Conservation (phyloP, 2,888 invertebrate genomes). For the Keiferia lycopersicella region DNA sequence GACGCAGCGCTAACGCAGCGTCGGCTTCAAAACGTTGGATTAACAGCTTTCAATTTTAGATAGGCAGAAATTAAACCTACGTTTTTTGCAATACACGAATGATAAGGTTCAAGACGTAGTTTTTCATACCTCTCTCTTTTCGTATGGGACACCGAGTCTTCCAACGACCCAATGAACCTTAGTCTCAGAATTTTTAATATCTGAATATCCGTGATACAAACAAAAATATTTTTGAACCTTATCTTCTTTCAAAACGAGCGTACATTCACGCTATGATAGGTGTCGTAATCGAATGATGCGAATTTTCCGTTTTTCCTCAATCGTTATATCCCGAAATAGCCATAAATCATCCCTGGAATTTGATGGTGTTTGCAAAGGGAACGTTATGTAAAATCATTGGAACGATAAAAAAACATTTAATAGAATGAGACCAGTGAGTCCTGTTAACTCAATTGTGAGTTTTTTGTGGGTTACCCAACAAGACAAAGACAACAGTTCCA, state of each 20-base stretch:
- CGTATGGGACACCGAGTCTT: too few species aligned
- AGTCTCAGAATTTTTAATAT: too few species aligned
- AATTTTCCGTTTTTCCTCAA: background rate
- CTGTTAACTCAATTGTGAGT: background rate
- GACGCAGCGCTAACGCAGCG: too few species aligned
- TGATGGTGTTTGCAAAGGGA: constrained; percentile 54
- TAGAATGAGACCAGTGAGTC: background rate
- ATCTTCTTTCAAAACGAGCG: background rate
- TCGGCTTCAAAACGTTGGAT: too few species aligned
- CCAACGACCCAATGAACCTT: too few species aligned
- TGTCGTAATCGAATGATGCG: background rate
- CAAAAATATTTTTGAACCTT: background rate
- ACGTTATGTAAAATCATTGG: constrained; percentile 38
- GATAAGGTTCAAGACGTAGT: too few species aligned
- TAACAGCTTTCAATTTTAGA: too few species aligned
- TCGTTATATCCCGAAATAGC: constrained; percentile 43
- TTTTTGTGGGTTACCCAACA: background rate
- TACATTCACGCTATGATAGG: background rate
- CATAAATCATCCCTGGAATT: constrained; percentile 57
- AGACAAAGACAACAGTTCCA: background rate
- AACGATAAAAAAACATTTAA: background rate
- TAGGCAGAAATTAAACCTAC: too few species aligned
- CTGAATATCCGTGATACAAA: background rate
- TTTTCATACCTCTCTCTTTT: too few species aligned
- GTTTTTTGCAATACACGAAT: too few species aligned